Conservation (phyloP, 2,797 vertebrate species). For the Pseudochirops cupreus region DNA sequence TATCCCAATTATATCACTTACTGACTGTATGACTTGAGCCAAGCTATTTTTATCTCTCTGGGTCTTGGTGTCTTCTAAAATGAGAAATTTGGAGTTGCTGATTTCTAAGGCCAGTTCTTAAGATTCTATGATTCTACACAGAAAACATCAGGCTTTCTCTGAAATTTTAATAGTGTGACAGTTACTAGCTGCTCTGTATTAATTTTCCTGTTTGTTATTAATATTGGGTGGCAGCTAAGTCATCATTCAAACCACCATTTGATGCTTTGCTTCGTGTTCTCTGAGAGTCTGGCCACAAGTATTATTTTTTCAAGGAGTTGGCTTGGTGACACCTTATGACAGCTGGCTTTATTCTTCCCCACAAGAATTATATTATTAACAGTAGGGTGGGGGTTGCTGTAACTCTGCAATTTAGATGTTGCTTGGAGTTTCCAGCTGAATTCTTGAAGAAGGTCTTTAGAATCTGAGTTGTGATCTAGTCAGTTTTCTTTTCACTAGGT, state of each 20-base stretch:
- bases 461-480: no score
- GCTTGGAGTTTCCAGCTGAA: not conserved
- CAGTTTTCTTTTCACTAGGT: fast-evolving
- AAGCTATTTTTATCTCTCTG: not conserved
- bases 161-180: not conserved
- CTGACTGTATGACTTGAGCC: not conserved
- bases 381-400: not conserved
- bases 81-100: not conserved
- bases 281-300: not conserved
- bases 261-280: not conserved
- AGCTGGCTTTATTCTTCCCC: not conserved
- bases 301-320: not conserved
- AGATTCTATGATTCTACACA: not conserved
- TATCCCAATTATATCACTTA: not conserved
- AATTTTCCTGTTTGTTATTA: not conserved
- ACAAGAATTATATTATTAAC: not conserved
- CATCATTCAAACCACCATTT: not conserved
- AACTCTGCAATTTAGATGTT: not conserved
- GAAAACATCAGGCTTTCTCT: not conserved
- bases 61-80: not conserved
- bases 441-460: not conserved
- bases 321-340: not conserved
- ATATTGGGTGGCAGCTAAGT: not conserved
- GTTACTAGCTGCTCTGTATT: not conserved
- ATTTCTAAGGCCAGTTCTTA: not conserved